Conservation (phyloP, 2,113 vertebrate genomes). For the Paraplagusia blochii region DNA sequence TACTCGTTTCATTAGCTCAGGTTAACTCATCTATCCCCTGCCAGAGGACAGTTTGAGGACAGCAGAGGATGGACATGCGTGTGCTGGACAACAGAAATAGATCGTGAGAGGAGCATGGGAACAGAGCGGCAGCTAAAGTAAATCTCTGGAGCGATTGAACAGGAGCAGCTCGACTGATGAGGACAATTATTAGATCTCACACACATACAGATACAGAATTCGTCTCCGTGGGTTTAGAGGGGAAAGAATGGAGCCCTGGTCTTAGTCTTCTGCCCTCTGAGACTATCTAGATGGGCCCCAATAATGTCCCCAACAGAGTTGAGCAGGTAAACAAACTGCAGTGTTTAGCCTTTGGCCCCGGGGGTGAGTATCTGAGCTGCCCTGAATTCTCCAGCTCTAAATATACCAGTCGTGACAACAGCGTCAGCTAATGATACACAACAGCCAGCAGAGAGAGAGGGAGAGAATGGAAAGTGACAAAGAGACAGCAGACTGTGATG, state of each 20-base stretch:
- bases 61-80: background rate
- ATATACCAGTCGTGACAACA: slow-evolving; percentile 64
- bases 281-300: slow-evolving; percentile 8
- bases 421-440: slow-evolving; percentile 55
- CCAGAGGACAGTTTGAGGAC: slow-evolving; percentile 4
- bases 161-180: background rate
- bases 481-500: slow-evolving; percentile 7
- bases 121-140: background rate
- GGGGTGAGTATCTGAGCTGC: slow-evolving; percentile 41
- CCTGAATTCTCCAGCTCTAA: slow-evolving; percentile 69
- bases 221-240: slow-evolving; percentile 28
- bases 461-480: slow-evolving; percentile 31
- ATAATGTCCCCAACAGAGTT: slow-evolving; percentile 18
- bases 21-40: background rate
- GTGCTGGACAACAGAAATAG: background rate
- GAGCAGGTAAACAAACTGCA: slow-evolving; percentile 68
- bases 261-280: slow-evolving; percentile 17
- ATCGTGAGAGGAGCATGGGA: slow-evolving; percentile 8
- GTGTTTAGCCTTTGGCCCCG: slow-evolving; percentile 55
- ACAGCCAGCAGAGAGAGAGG: slow-evolving; percentile 16
- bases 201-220: slow-evolving; percentile 22
- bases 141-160: background rate
- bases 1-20: no score
- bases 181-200: slow-evolving; percentile 9
- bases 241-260: slow-evolving; percentile 45